Evolutionary conservation across 2,888 invertebrate genomes (phyloP).

Genomic region (Troilus luridus): DNA sequence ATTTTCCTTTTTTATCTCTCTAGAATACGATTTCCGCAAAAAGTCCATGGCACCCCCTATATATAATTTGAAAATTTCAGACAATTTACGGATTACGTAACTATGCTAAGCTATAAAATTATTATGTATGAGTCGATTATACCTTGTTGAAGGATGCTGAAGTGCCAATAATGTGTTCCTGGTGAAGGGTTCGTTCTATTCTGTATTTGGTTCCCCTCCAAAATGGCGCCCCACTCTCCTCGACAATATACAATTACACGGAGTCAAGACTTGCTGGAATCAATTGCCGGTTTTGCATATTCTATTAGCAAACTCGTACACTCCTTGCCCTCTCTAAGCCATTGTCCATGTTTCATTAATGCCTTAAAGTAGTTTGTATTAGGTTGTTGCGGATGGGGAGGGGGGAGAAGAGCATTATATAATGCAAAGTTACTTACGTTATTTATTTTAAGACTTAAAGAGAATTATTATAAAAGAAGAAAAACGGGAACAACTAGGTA

Average conservation of each 20-base stretch:
- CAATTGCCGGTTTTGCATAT: slow-evolving; percentile 3
- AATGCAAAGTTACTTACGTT: neutral
- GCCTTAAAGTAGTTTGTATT: neutral
- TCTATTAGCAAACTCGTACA: neutral
- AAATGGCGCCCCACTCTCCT: neutral
- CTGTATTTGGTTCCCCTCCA: neutral
- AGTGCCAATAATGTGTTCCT: neutral
- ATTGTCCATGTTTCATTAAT: neutral
- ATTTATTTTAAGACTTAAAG: too few species aligned
- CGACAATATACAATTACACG: neutral
- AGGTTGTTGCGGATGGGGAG: neutral
- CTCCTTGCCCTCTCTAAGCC: neutral
- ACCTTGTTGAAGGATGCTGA: neutral
- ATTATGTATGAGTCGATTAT: neutral
- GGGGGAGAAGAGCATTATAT: neutral
- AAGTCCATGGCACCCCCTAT: too few species aligned
- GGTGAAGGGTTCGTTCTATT: neutral
- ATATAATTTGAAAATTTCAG: too few species aligned
- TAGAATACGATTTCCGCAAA: too few species aligned
- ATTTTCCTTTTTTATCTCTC: too few species aligned
- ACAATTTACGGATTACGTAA: too few species aligned
- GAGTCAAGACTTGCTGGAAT: neutral
- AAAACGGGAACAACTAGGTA: too few species aligned
- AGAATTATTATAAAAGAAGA: too few species aligned
- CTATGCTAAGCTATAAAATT: too few species aligned